Evolutionary conservation across 2,797 vertebrate genomes (phyloP).

Genomic region (Platalea minor): DNA sequence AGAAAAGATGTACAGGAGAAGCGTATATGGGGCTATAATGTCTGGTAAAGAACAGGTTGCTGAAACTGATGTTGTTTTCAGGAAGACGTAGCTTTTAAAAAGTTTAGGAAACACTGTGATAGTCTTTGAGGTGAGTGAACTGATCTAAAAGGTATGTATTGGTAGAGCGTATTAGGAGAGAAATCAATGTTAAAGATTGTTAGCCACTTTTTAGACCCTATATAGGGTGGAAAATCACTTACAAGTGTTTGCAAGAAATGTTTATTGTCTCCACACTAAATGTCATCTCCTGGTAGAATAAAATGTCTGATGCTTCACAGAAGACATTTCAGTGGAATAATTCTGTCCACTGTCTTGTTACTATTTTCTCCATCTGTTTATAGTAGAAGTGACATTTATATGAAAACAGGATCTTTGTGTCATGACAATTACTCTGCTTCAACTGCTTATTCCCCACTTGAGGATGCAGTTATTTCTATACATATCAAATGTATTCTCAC

Average conservation of each 20-base stretch:
- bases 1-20: not conserved
- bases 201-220: not conserved
- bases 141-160: not conserved
- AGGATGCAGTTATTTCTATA: not conserved
- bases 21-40: rapidly evolving
- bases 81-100: not conserved
- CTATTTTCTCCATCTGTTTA: not conserved
- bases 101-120: not conserved
- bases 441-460: not conserved
- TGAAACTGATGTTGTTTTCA: not conserved
- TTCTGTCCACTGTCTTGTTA: not conserved
- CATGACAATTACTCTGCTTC: not conserved
- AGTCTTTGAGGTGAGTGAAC: not conserved
- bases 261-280: not conserved
- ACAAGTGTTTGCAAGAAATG: not conserved
- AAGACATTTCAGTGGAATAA: not conserved
- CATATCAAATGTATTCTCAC: not conserved
- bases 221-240: not conserved
- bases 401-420: not conserved
- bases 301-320: not conserved
- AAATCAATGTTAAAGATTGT: not conserved
- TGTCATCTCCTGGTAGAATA: not conserved
- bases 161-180: not conserved
- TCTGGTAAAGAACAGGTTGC: not conserved
- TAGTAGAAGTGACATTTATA: not conserved